These are phyloP conservation scores for Cynaeus angustus DNA, from an alignment of 2,888 invertebrate species.

Conservation along the genomic window DNA sequence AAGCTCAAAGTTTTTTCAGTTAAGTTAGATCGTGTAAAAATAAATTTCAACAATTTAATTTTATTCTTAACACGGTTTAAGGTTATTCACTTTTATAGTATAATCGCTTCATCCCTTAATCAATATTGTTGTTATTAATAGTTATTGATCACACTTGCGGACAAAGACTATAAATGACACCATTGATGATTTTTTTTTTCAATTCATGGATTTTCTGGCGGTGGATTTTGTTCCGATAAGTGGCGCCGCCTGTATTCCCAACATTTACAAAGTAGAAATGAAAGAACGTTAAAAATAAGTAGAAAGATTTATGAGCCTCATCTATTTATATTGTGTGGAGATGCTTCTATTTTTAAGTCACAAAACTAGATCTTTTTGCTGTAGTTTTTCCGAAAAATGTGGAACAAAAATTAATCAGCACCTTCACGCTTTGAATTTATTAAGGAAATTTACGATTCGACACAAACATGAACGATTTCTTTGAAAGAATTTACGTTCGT, in stretches of 20 bases:
- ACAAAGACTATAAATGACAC: no score
- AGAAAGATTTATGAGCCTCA: conserved; percentile 30
- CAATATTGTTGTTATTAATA: neutral
- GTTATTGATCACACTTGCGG: neutral
- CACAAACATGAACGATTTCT: neutral
- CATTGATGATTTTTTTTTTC: no score
- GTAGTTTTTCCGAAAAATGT: conserved; percentile 8
- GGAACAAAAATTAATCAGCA: neutral
- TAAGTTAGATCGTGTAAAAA: neutral
- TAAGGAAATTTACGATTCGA: conserved; percentile 18
- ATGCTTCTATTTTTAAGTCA: conserved; percentile 17
- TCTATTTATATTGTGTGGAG: conserved; percentile 39
- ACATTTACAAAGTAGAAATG: neutral
- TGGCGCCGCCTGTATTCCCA: conserved; percentile 29
- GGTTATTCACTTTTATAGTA: conserved; percentile 5
- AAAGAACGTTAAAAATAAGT: conserved; percentile 41
- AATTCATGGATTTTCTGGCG: no score
- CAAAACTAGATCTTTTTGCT: conserved; percentile 20
- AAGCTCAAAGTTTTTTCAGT: conserved; percentile 4
- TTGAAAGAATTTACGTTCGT: conserved; percentile 3
- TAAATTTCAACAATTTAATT: neutral
- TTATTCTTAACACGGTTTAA: neutral
- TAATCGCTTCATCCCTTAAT: conserved; percentile 7
- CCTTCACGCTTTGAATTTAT: conserved; percentile 11
- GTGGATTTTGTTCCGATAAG: no score